Percentiles rank a stretch among this genome's conserved stretches.
phyloP scores from a whole-genome alignment of 2,888 invertebrate genomes.

The Elaeidobius kamerunicus region DNA sequence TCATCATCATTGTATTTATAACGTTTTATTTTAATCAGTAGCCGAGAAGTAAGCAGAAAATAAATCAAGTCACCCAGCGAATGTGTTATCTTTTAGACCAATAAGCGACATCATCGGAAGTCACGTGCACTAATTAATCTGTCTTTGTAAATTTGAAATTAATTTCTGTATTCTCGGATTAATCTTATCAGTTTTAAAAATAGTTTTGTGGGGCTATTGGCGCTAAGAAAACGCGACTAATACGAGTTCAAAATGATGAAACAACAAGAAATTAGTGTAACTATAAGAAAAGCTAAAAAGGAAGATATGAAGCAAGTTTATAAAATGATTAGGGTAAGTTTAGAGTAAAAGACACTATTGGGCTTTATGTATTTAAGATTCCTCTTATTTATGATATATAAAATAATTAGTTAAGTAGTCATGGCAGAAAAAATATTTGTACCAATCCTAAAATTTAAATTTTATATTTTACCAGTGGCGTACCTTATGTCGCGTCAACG shows the following conservation, averaged over 20 bases:
- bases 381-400: too few species aligned
- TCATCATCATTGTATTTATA: background rate
- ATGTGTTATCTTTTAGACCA: slow-evolving; percentile 10
- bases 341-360: background rate
- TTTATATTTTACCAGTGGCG: too few species aligned
- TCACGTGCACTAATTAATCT: slow-evolving; percentile 15
- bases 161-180: slow-evolving; percentile 16
- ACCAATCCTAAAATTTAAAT: background rate
- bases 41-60: slow-evolving; percentile 3
- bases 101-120: background rate
- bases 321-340: slow-evolving; percentile 55
- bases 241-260: slow-evolving; percentile 31
- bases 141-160: slow-evolving; percentile 7
- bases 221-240: background rate
- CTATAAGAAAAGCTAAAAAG: slow-evolving; percentile 51
- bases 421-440: background rate
- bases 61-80: background rate
- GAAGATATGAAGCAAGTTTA: slow-evolving; percentile 57
- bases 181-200: slow-evolving; percentile 30
- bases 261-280: slow-evolving; percentile 36
- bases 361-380: background rate
- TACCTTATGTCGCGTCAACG: too few species aligned
- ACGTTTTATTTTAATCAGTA: slow-evolving; percentile 1
- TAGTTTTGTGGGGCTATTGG: slow-evolving; percentile 13
- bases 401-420: background rate